Conservation (phyloP, 2,888 invertebrate genomes). For the Sipha maydis region DNA sequence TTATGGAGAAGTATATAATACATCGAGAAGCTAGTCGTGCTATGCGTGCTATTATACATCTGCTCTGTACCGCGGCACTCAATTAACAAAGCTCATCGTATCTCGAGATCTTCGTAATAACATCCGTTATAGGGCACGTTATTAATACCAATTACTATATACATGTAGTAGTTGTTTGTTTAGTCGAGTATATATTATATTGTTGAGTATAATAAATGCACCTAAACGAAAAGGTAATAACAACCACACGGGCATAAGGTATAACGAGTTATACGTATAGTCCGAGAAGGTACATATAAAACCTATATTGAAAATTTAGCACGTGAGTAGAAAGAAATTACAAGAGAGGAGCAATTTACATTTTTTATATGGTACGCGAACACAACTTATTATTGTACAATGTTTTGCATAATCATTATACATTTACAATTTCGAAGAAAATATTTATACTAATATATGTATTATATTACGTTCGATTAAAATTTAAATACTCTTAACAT, state of each 20-base stretch:
- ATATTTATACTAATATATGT: too few relatives aligned
- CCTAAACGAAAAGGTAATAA: neutral
- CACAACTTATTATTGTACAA: too few relatives aligned
- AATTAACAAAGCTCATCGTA: neutral
- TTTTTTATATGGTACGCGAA: too few relatives aligned
- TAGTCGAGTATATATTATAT: neutral
- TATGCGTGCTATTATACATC: neutral
- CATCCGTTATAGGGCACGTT: neutral
- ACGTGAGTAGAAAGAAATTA: neutral
- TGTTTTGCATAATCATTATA: too few relatives aligned
- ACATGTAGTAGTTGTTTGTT: neutral
- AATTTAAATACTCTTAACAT: too few relatives aligned
- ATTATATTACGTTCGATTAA: too few relatives aligned
- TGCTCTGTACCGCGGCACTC: neutral
- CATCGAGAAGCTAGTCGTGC: neutral
- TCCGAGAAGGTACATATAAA: too few relatives aligned
- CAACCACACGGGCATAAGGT: neutral
- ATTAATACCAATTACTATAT: neutral
- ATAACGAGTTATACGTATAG: too few relatives aligned
- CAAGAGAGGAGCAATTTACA: too few relatives aligned
- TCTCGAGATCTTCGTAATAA: neutral
- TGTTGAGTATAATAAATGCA: neutral
- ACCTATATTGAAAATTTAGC: neutral
- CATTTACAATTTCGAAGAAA: too few relatives aligned
- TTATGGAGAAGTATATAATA: neutral